Evolutionary conservation across 1,140 invertebrate species (phyloP), one percentile per base, ranked within the genome.

Genomic region (Lysiphlebus fabarum): DNA sequence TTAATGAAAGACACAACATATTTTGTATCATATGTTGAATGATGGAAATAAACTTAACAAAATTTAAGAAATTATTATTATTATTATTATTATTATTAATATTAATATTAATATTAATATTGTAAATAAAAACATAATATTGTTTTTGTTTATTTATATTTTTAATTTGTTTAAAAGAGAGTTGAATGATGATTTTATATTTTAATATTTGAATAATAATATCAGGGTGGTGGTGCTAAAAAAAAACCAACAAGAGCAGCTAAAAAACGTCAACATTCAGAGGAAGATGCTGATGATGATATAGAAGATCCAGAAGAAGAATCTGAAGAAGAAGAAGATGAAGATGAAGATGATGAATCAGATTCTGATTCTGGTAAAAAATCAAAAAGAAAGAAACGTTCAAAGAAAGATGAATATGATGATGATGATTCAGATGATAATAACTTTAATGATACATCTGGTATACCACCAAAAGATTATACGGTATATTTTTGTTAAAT

Each of bases 371-470:
- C 59, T 4, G 74, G 70, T 43, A 78, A 76, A 47, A 74, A 75
- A 59, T 71, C 75, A 26, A 75, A 76, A 56, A 74, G 70, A 53
- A 79, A 76, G 68, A 69, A 74, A 63, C 72, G 71, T 44, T 65
- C 70, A 12, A 78, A 77, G 56, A 73, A 74, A 62, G 75, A 79
- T n/a, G 77, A 79, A 9, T 77, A 82, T 2, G 80, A 80, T 0
- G 77, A 81, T 4, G 79, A 80, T 7, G 81, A 81, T 55, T 79
- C 78, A 5, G 74, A 75, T 61, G 80, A 81, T 26, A 75, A 78
- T 14, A 77, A 73, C 58, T 76, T 72, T 26, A 72, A 73, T 56
- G 73, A 79, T 56, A 66, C 69, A 8, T 71, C 74, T 9, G 75
- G 72, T 43, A 72, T 76, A 57, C 71, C 73, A 48, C 75, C 77